Base-by-base conservation (phyloP, 2,113 vertebrate genomes). In the Fulmarus glacialis region DNA sequence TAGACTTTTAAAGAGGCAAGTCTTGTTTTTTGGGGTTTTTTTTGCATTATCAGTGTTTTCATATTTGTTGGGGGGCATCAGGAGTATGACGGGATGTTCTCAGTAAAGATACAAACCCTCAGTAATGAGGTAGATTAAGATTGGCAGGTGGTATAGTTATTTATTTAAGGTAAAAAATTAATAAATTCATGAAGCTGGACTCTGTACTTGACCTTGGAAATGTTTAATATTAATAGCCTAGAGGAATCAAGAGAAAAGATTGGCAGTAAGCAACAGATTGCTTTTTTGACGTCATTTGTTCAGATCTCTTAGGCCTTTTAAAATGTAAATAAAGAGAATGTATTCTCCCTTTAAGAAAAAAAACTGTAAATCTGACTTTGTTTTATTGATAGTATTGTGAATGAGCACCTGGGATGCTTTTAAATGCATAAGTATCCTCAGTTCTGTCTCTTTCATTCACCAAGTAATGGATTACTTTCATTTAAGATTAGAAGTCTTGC, bases 401-500 rank as follows among this genome's bases (percentile, higher is more conserved):
- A 63, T 60, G 50, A 60, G 32, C 34, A 55, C 48, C 20, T 75
- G 72, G 22, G 48, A 84, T 79, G 34, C 47, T 87, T 24, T 93
- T 92, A 67, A 78, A 95, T 89, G 87, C 88, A 34, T 32, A 83
- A 73, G 36, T 85, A n/a, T 84, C 79, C 94, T 90, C 52, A 82
- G 67, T 93, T 94, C 77, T 94, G 58, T 73, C 48, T 87, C 63
- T 92, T 82, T 84, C 78, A 36, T 91, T 98, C 97, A 90, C 67
- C 68, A 96, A 90, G 93, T 89, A 97, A 96, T 94, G 64, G 68
- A 88, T 97, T 95, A 85, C 36, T 96, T 96, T 97, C 53, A 93
- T 83, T 97, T 92, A 93, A 95, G 92, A 91, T 97, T 94, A 96
- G 78, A 97, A 95, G 24, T 88, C 80, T 97, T 84, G 34, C 83